Conservation (phyloP, 2,888 invertebrate genomes). For the Andricus curvator region DNA sequence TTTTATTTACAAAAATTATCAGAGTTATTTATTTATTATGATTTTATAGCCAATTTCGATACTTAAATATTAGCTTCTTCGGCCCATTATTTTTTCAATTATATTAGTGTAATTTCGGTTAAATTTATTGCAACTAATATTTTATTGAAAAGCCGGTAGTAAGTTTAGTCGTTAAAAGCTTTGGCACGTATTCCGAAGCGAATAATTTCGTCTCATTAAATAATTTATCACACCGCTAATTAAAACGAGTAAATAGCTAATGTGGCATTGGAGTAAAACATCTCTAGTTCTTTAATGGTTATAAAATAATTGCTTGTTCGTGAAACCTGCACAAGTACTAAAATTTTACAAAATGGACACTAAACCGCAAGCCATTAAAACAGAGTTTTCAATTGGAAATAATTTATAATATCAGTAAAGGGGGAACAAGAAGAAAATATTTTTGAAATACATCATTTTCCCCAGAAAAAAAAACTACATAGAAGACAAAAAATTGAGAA, state of each 20-base stretch:
- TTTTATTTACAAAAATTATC: too few relatives aligned
- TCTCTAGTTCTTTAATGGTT: neutral
- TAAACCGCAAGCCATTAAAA: neutral
- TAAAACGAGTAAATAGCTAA: conserved; percentile 6
- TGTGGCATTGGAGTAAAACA: neutral
- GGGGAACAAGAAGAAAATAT: too few relatives aligned
- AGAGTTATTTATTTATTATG: too few relatives aligned
- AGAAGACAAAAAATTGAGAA: neutral
- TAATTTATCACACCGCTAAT: conserved; percentile 33
- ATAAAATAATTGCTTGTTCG: neutral
- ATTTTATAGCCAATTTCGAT: too few relatives aligned
- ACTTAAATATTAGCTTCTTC: too few relatives aligned
- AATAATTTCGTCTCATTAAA: conserved; percentile 11
- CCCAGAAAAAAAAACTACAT: too few relatives aligned
- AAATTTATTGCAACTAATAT: neutral
- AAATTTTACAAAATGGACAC: neutral
- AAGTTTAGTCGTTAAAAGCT: neutral
- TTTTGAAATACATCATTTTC: too few relatives aligned
- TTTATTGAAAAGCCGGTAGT: neutral
- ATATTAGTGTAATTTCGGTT: neutral
- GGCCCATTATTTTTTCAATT: neutral
- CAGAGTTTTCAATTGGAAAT: neutral
- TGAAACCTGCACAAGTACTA: neutral
- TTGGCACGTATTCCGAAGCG: conserved; percentile 10
- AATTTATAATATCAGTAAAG: too few relatives aligned